These are phyloP conservation scores for Rattus norvegicus DNA, from an alignment of 2,113 vertebrate genomes.

Conservation along the genomic window GRCr8 NC_086039.1:99331001-99331500, in stretches of 20 bases:
- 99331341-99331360: not conserved
- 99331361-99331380: not conserved
- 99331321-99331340: not conserved
- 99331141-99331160: not conserved
- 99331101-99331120: not conserved
- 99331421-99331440: not conserved
- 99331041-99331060: conserved; percentile 8
- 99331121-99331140: not conserved
- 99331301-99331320: not conserved
- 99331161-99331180: not conserved
- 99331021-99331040: conserved; percentile 19
- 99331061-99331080: conserved; percentile 6
- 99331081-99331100: not conserved
- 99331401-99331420: not conserved
- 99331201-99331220: not conserved
- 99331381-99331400: not conserved
- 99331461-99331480: not conserved
- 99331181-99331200: not conserved
- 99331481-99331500: not conserved
- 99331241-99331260: not conserved
- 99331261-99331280: not conserved
- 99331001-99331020: not conserved
- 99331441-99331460: not conserved
- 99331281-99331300: not conserved
- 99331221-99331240: not conserved